These are phyloP conservation scores for Eulemur rufifrons DNA, from an alignment of 2,113 vertebrate genomes.

Conservation along the genomic window DNA sequence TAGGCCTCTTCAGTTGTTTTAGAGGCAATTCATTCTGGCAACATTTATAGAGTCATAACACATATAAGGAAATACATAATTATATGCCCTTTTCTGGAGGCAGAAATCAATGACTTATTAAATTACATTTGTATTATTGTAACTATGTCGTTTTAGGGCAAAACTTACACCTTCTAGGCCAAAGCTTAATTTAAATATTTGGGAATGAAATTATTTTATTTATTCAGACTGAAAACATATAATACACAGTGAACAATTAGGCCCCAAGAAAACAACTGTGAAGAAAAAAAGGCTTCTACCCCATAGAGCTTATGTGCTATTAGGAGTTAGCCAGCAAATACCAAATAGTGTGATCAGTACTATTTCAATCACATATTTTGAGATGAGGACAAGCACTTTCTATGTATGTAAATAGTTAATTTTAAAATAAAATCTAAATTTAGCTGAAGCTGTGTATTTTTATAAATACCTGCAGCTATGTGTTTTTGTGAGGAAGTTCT, in stretches of 20 bases:
- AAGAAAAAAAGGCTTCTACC: fast-evolving
- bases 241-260: not conserved
- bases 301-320: not conserved
- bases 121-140: not conserved
- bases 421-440: not conserved
- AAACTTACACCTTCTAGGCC: not conserved
- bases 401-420: not conserved
- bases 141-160: not conserved
- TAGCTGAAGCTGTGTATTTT: not conserved
- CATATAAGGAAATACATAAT: not conserved
- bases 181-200: not conserved
- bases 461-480: not conserved
- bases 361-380: not conserved
- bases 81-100: not conserved
- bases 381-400: not conserved
- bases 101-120: not conserved
- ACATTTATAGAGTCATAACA: not conserved
- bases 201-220: not conserved
- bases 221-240: not conserved
- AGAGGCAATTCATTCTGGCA: not conserved
- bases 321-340: not conserved
- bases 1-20: not conserved
- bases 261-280: not conserved
- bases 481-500: not conserved
- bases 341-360: not conserved